These are phyloP conservation scores for Numenius phaeopus DNA, from an alignment of 2,797 vertebrate genomes.

Conservation along the genomic window DNA sequence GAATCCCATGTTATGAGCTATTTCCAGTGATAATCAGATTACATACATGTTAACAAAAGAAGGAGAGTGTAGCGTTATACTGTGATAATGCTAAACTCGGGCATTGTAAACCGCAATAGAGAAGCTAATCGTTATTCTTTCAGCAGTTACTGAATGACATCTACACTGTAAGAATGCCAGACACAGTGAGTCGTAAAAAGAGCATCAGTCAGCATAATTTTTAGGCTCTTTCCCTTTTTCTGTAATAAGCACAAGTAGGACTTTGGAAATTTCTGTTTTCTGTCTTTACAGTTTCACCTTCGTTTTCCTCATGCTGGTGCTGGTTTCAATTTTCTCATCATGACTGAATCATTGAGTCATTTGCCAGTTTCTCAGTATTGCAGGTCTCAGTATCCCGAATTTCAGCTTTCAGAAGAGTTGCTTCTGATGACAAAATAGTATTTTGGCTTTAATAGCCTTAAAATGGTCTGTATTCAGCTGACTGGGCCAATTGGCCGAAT, in stretches of 20 bases:
- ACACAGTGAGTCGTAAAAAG: background rate
- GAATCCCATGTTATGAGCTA: background rate
- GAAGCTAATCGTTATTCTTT: background rate
- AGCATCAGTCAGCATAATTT: slow-evolving; percentile 20
- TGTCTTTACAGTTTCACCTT: background rate
- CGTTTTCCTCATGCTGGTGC: background rate
- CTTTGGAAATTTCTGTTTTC: background rate
- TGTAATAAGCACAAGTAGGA: slow-evolving; percentile 26
- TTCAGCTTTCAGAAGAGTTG: background rate
- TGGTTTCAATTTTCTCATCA: background rate
- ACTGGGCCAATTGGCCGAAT: background rate
- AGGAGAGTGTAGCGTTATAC: background rate
- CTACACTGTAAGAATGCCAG: background rate
- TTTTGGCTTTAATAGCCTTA: background rate
- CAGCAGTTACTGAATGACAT: background rate
- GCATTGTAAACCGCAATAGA: fast-evolving
- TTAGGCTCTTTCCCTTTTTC: background rate
- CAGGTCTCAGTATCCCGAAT: background rate
- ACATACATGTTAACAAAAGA: background rate
- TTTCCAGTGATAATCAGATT: background rate
- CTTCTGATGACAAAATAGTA: background rate
- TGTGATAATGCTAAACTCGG: background rate
- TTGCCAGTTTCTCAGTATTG: background rate
- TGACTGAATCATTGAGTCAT: background rate
- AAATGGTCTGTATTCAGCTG: background rate